A percentile compares a stretch with the other conserved stretches of the same genome.
Evolutionary conservation across 2,113 vertebrate species (phyloP).

Genomic region (Upupa epops): DNA sequence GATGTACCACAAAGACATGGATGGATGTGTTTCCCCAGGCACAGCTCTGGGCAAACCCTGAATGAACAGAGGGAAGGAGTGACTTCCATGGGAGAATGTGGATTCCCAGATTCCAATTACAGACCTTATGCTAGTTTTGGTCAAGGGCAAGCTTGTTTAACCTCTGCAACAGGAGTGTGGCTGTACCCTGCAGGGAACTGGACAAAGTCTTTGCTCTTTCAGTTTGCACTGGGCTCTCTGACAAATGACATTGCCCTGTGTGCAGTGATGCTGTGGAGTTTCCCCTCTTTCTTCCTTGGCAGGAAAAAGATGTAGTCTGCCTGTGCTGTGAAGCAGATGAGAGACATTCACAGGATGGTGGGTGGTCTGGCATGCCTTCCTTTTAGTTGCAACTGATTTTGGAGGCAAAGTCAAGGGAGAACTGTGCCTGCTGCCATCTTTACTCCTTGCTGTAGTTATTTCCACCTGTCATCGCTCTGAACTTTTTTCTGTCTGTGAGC

Average conservation of each 20-base stretch:
- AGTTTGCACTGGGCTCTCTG: neutral
- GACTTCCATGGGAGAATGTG: neutral
- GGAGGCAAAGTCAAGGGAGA: neutral
- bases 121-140: neutral
- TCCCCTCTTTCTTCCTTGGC: neutral
- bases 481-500: neutral
- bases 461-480: neutral
- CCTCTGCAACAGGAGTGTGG: neutral
- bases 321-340: neutral
- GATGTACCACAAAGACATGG: neutral
- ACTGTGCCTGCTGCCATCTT: neutral
- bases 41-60: neutral
- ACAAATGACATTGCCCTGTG: neutral
- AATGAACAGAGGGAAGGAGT: neutral
- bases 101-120: neutral
- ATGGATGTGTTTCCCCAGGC: neutral
- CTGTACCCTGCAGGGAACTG: neutral
- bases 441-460: slow-evolving; percentile 19
- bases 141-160: neutral
- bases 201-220: neutral
- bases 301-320: neutral
- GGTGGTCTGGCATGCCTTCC: neutral
- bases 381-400: neutral
- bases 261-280: neutral
- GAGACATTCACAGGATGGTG: neutral